phyloP scores from a whole-genome alignment of 1,140 invertebrate species.

The Capitella teleta region DNA sequence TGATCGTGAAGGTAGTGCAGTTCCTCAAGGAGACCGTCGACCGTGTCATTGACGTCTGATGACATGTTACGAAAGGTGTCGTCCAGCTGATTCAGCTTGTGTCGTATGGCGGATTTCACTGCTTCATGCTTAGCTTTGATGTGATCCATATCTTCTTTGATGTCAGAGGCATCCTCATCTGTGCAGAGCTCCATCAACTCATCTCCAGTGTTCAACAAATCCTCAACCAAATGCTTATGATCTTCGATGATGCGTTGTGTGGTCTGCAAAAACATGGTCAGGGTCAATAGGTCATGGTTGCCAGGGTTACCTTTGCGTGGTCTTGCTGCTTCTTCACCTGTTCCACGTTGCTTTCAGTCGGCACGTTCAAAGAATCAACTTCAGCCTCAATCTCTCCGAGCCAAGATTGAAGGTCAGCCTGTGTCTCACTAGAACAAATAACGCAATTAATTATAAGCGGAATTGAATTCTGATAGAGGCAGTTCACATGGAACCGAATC shows the following conservation, averaged over 20 bases:
- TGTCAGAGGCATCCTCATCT: slow-evolving; percentile 78
- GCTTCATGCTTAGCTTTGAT: slow-evolving; percentile 81
- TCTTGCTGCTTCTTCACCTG: slow-evolving; percentile 89
- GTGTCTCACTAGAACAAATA: slow-evolving; percentile 63
- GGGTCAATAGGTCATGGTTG: background rate
- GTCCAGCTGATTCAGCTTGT: slow-evolving; percentile 78
- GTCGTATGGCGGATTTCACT: slow-evolving; percentile 64
- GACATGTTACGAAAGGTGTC: slow-evolving; percentile 62
- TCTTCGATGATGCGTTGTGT: slow-evolving; percentile 76
- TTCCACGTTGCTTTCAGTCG: slow-evolving; percentile 72
- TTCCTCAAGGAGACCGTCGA: slow-evolving; percentile 82
- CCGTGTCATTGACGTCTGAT: slow-evolving; percentile 62
- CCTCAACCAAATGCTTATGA: slow-evolving; percentile 91
- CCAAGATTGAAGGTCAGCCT: slow-evolving; percentile 78
- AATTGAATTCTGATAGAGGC: no score
- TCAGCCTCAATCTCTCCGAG: slow-evolving; percentile 76
- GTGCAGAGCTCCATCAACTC: slow-evolving; percentile 76
- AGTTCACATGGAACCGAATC: no score
- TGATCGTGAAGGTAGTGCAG: slow-evolving; percentile 65
- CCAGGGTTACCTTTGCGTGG: slow-evolving; percentile 62
- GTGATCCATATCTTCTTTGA: slow-evolving; percentile 75
- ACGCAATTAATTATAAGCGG: no score
- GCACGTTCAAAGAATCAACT: slow-evolving; percentile 63
- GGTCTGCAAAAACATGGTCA: slow-evolving; percentile 14
- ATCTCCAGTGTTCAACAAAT: slow-evolving; percentile 87